These are phyloP conservation scores for Pseudonaja textilis DNA, from an alignment of 2,113 vertebrate genomes.

Conservation along the genomic window DNA sequence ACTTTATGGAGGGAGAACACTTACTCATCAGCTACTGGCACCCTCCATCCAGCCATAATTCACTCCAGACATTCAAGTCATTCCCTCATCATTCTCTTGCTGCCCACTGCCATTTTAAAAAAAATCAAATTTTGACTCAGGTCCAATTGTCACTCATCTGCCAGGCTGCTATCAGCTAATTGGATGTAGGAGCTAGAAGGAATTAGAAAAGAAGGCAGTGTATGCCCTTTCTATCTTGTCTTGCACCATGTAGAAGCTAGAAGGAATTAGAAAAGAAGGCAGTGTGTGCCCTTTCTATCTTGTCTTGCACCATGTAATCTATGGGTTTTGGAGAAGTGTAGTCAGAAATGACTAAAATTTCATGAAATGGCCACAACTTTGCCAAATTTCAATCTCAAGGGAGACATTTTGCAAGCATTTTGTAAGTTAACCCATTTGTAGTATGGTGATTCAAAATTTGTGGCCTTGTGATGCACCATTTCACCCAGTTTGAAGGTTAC, in stretches of 20 bases:
- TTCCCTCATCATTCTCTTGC: neutral
- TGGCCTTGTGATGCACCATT: neutral
- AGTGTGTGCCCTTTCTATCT: neutral
- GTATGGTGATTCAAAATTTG: neutral
- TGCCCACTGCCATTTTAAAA: neutral
- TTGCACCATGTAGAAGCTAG: neutral
- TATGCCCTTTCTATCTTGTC: neutral
- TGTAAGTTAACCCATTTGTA: neutral
- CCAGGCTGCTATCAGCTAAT: neutral
- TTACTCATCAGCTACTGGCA: neutral
- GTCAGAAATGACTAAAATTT: neutral
- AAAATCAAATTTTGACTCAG: neutral
- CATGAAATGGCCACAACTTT: neutral
- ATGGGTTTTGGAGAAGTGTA: neutral
- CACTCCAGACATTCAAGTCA: neutral
- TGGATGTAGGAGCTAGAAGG: neutral
- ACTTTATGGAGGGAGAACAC: too few relatives aligned
- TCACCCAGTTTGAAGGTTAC: neutral
- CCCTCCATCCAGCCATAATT: neutral
- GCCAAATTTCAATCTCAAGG: neutral
- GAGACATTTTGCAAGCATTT: neutral
- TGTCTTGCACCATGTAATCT: neutral
- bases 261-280: neutral
- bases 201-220: neutral
- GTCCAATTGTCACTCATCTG: neutral